Conservation (phyloP, 2,797 vertebrate species). For the Nyctalus aviator region DNA sequence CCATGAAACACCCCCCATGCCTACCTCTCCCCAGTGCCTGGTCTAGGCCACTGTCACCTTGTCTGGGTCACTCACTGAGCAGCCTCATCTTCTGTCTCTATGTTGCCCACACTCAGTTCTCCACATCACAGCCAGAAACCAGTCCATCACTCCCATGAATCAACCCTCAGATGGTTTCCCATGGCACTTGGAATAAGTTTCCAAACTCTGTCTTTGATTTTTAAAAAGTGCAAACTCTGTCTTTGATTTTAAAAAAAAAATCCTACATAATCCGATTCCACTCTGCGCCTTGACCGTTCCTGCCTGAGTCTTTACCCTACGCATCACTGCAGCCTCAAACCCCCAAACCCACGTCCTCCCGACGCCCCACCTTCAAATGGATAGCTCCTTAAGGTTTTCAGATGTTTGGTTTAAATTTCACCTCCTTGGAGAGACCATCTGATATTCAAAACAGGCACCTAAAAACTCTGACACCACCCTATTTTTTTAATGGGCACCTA, state of each 20-base stretch:
- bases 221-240: not conserved
- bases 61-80: not conserved
- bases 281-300: not conserved
- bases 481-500: not conserved
- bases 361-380: not conserved
- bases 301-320: not conserved
- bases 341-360: not conserved
- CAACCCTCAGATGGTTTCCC: not conserved
- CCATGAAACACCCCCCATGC: not conserved
- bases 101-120: not conserved
- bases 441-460: not conserved
- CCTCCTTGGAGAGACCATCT: not conserved
- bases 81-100: not conserved
- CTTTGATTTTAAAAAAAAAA: slow-evolving; percentile 5
- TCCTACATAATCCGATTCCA: not conserved
- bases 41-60: not conserved
- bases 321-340: not conserved
- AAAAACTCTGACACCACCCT: not conserved
- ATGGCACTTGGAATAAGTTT: not conserved
- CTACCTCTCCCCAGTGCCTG: not conserved
- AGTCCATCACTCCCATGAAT: not conserved
- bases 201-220: not conserved
- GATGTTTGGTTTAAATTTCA: not conserved
- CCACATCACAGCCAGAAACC: not conserved
- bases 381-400: not conserved